Base-by-base conservation (phyloP, 2,888 invertebrate genomes). In the Trichopria drosophilae region DNA sequence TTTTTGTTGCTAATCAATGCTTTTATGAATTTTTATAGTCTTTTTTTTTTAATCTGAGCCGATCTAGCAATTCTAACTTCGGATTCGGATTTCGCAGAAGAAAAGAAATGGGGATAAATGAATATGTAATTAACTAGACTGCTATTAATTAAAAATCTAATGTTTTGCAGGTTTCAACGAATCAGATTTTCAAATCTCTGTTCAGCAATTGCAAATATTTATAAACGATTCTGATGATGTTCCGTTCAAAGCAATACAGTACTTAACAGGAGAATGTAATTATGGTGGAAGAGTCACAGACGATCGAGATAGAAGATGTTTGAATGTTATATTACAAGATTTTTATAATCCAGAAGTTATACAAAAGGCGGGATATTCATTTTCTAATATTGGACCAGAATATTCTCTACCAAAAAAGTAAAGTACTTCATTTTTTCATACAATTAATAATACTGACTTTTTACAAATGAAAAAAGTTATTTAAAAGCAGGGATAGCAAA, bases 261-360 rank as follows among this genome's bases (percentile, higher is more conserved):
- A 94, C 77, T 79, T 94, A 70, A 88, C 88, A 6, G 93, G 93
- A 1, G 94, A 93, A 77, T 95, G 94, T 71, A 91, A 92, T 77
- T 93, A 93, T 66, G 92, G 92, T 6, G 92, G 92, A 16, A 79
- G 91, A 64, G 90, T 93, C 1, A 91, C 90, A 0, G 92, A 92
- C 66, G 88, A 89, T 66, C 87, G 90, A 85, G 92, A 93, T 73
- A 79, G 90, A 53, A 80, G 91, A 58, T 80, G 87, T 58, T 83
- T 93, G 12, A 82, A 84, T 29, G 90, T 89, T 9, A 83, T 92
- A 64, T 79, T 93, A 40, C 77, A 79, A 23, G 86, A 88, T 66
- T 91, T 87, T 75, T 84, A 88, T 47, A 90, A 87, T 68, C 55
- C 77, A 2, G 66, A 80, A 9, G 83, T 90, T 4, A 83, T 90